Evolutionary conservation across 2,888 invertebrate genomes (phyloP).

Genomic region (Cheilosia impressa): DNA sequence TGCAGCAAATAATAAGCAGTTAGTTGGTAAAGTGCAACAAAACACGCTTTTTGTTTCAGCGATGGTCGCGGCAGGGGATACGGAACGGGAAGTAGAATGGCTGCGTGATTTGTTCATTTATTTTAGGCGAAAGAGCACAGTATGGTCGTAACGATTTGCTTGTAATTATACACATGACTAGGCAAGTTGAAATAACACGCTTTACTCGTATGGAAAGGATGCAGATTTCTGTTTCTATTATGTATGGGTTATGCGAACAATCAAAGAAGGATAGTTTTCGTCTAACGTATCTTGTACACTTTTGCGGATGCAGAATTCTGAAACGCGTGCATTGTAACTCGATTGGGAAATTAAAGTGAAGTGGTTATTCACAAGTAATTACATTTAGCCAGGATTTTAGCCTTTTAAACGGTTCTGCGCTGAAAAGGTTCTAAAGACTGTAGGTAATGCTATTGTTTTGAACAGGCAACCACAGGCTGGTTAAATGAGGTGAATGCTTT

Average conservation of each 20-base stretch:
- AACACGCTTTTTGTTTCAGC: constrained; percentile 16
- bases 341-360: too few species aligned
- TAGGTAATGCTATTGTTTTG: not conserved
- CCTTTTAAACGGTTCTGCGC: too few species aligned
- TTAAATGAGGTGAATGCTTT: constrained; percentile 17
- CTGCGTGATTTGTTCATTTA: constrained; percentile 9
- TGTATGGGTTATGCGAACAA: too few species aligned
- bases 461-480: not conserved
- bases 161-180: not conserved
- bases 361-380: too few species aligned
- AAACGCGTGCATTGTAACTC: too few species aligned
- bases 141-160: constrained; percentile 1
- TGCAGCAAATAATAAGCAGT: not conserved
- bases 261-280: too few species aligned
- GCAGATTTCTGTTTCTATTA: not conserved
- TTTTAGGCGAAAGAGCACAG: constrained; percentile 1
- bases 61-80: not conserved
- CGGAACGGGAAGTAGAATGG: not conserved
- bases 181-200: not conserved
- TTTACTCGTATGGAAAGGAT: not conserved
- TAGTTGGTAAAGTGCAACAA: constrained; percentile 17
- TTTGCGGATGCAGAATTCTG: too few species aligned
- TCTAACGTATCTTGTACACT: too few species aligned
- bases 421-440: not conserved
- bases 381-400: too few species aligned